Evolutionary conservation across 1,140 invertebrate genomes (phyloP), one percentile per base, ranked within the genome.

Genomic region (Ridgeia piscesae): DNA sequence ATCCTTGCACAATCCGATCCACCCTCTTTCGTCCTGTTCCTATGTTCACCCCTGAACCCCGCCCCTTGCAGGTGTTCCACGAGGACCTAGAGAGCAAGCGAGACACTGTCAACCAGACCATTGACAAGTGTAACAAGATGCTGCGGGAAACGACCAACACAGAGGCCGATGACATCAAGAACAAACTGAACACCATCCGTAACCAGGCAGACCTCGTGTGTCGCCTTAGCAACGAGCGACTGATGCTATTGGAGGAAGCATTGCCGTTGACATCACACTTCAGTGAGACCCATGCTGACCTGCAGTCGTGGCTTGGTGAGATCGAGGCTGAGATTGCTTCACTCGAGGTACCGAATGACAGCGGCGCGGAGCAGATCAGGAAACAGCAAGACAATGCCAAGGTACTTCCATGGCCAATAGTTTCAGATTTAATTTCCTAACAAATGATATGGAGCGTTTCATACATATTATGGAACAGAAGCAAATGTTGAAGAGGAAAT

Each of bases 351-450:
- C 98, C 98, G 11, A 98, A 98, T 0, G 96, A 99, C n/a, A 94
- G 95, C 27, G 96, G 98, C 92, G 98, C 98, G 1, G 98, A 99
- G 94, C 97, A 99, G 93, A 99, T 99, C 92, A 98, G 98, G 14
- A 97, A 98, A 94, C 98, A 99, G 95, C 98, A 99, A 96, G 99
- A 99, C 95, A 98, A 98, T 95, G 99, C 99, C 95, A 98, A 99
- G 96, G 97, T 97, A 91, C 94, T 91, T 77, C 31, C 42, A 42
- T n/a, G n/a, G n/a, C n/a, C n/a, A n/a, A n/a, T n/a, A n/a, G n/a
- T n/a, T n/a, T n/a, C n/a, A n/a, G n/a, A n/a, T n/a, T n/a, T n/a
- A n/a, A n/a, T n/a, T n/a, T n/a, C n/a, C n/a, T n/a, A n/a, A n/a
- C n/a, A n/a, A n/a, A n/a, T n/a, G n/a, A n/a, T n/a, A n/a, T n/a